Evolutionary conservation across 2,888 invertebrate species (phyloP), one percentile per base, ranked within the genome.

Genomic region (Ganaspis brasiliensis): DNA sequence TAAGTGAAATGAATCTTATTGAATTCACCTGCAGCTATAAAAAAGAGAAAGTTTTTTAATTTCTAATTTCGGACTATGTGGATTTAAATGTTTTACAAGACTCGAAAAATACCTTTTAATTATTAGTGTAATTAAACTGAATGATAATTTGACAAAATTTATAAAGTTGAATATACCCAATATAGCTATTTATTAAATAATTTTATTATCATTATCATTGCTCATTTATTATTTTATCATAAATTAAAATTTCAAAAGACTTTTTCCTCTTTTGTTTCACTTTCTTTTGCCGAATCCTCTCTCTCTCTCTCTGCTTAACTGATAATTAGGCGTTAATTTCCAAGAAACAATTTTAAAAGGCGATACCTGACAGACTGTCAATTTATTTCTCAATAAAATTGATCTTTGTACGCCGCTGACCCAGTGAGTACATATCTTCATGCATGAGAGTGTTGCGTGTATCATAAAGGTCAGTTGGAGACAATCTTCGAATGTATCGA

Each of bases 401-500:
- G 45, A n/a, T n/a, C n/a, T 31, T 59, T 26, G 14, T 49, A 67
- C 24, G 45, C 40, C 26, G 40, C 24, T 49, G 67, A 67, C 26
- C 67, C n/a, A 40, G 24, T 45, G 40, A 67, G 63, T 67, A 67
- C 45, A 45, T 45, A 67, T 45, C 40, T 45, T 67, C n/a, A 45
- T 26, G n/a, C 26, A 67, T 21, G 67, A 67, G 45, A 40, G 1
- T 40, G 67, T 67, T 67, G 67, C 67, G 67, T 67, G 67, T 67
- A 45, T 19, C 45, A 45, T 10, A 67, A 67, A 67, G 67, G 67
- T 67, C 67, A 67, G 67, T 24, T 40, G 45, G 70, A 61, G 24
- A 57, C 61, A 70, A 35, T 75, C 45, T 45, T 56, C 24, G 21
- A 57, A 74, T 35, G 52, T 40, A 45, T 67, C 45, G 67, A 67